Conservation (phyloP, 2,797 vertebrate species). For the Pipistrellus pipistrellus region DNA sequence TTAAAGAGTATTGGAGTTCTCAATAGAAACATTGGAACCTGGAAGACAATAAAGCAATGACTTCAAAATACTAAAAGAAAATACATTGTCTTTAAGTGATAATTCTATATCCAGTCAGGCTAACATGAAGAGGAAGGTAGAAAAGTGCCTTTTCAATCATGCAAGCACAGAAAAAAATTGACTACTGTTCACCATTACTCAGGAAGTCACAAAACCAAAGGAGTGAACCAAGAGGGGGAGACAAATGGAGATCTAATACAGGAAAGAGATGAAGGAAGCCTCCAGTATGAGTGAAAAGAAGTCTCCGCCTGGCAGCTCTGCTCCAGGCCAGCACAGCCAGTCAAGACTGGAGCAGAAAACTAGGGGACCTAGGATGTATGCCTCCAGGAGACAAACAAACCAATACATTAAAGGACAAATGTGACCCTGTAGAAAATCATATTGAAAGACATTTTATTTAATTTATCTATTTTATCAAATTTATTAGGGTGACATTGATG, state of each 20-base stretch:
- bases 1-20: neutral
- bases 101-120: constrained; percentile 25
- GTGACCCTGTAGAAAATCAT: constrained; percentile 28
- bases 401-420: constrained; percentile 4
- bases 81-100: neutral
- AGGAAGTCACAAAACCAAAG: neutral
- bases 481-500: neutral
- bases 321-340: neutral
- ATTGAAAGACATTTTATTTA: neutral
- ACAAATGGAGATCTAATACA: neutral
- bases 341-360: neutral
- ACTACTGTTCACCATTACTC: neutral
- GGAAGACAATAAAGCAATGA: neutral
- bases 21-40: constrained; percentile 13
- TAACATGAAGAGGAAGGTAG: neutral
- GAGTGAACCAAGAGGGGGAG: neutral
- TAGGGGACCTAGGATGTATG: neutral
- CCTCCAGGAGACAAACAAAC: neutral
- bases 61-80: constrained; percentile 53
- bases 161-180: neutral
- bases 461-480: neutral
- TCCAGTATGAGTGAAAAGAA: neutral
- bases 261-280: neutral
- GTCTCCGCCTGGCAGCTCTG: neutral
- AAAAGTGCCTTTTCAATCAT: neutral